Evolutionary conservation across 2,113 vertebrate genomes (phyloP), one percentile per base, ranked within the genome.

Genomic region (Hiodon tergisus): DNA sequence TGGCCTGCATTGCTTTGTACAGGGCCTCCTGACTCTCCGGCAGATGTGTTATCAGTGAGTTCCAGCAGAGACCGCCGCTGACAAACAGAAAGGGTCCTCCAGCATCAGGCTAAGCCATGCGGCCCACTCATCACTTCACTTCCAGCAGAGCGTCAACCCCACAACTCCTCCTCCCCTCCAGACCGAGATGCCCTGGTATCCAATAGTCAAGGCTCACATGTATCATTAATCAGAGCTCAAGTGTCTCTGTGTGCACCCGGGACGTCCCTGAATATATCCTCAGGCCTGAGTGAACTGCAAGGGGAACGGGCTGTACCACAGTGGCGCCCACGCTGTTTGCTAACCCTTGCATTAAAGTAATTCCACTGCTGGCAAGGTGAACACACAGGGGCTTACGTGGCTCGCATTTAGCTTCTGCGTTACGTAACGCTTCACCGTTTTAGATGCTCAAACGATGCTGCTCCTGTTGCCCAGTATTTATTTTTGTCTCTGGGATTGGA

Each of bases 11-110:
- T 2, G 31, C 31, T 31, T 31, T 31, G 1, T 31, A 31, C 31
- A 31, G 31, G 31, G 31, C 83, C 81, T 79, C 75, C 83, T 68
- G 6, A 31, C 10, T 9, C 81, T 83, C 54, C 3, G 81, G 78
- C 69, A 83, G 87, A 83, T 90, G 50, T 69, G 90, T 90, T 88
- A 89, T 89, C 88, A 88, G 87, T 83, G 80, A 74, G 78, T 82
- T 87, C 85, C 89, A 84, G 85, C 83, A 83, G 79, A 83, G 82
- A 76, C 3, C 14, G 81, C 82, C 80, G 85, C 83, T 77, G 83
- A 80, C 46, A 79, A 75, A 78, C 80, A 81, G 80, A 80, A 77
- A 78, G 81, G 84, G 83, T 83, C 84, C 86, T 83, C 85, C 48
- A 6, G 79, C 83, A 86, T 85, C 83, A 80, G 86, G 84, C 79